Evolutionary conservation across 1,140 invertebrate species (phyloP).

Genomic region (Streblospio benedicti): DNA sequence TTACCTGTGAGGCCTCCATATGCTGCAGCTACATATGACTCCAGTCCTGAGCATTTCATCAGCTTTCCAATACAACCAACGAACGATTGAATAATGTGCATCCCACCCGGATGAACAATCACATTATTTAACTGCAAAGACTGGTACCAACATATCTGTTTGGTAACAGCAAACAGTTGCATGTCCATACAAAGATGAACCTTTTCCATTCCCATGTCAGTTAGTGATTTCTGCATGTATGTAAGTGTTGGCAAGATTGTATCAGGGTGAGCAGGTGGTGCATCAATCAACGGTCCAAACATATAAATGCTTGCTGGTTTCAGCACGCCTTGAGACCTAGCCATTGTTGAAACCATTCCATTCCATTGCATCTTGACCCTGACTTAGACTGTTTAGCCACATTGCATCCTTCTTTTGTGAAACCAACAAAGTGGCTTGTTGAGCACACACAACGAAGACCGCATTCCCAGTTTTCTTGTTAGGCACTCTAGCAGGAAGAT

Average conservation of each 20-base stretch:
- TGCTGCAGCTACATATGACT: too few relatives aligned
- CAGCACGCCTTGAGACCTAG: too few relatives aligned
- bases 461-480: too few relatives aligned
- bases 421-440: too few relatives aligned
- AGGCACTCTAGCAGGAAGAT: too few relatives aligned
- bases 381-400: too few relatives aligned
- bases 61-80: not conserved
- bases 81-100: not conserved
- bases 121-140: not conserved
- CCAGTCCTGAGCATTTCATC: too few relatives aligned
- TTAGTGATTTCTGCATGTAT: conserved; percentile 4
- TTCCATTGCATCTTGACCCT: too few relatives aligned
- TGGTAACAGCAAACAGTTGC: not conserved
- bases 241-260: not conserved
- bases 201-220: not conserved
- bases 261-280: not conserved
- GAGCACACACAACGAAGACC: too few relatives aligned
- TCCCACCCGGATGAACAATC: not conserved
- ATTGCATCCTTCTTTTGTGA: too few relatives aligned
- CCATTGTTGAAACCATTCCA: too few relatives aligned
- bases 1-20: too few relatives aligned
- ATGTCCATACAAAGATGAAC: not conserved
- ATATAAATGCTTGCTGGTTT: conserved; percentile 3
- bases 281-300: conserved; percentile 2
- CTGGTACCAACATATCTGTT: conserved; percentile 1